These are phyloP conservation scores for Habrosyne pyritoides DNA, from an alignment of 2,888 invertebrate genomes.

Conservation along the genomic window DNA sequence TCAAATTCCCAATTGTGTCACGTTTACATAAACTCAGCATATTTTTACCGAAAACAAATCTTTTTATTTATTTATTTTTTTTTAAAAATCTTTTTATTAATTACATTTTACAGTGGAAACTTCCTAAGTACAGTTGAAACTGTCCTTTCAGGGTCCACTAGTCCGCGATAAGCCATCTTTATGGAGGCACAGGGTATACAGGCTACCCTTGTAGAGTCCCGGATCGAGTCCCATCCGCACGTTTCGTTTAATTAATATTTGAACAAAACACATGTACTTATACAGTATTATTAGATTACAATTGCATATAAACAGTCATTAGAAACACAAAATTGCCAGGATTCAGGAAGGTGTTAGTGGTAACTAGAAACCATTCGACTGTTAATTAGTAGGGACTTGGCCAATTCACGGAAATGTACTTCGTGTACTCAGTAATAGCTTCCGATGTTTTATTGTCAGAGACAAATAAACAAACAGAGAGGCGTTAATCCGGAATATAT, in stretches of 20 bases:
- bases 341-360: neutral
- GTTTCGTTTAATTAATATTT: constrained; percentile 4
- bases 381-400: neutral
- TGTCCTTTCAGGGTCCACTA: neutral
- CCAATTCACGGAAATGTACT: neutral
- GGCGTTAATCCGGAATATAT: no score
- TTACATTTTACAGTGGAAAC: no score
- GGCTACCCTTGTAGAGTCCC: neutral
- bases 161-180: neutral
- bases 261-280: neutral
- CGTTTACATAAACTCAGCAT: no score
- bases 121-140: neutral
- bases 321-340: neutral
- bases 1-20: no score
- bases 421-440: no score
- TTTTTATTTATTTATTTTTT: no score
- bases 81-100: no score
- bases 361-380: neutral
- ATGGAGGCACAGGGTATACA: neutral
- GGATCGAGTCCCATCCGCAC: constrained; percentile 4
- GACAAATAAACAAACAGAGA: no score
- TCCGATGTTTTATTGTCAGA: no score
- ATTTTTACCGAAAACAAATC: no score
- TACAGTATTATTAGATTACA: neutral
- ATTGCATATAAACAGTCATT: neutral